These are phyloP conservation scores for Poeciliopsis presidionis DNA, from an alignment of 2,797 vertebrate species.

Conservation along the genomic window DNA sequence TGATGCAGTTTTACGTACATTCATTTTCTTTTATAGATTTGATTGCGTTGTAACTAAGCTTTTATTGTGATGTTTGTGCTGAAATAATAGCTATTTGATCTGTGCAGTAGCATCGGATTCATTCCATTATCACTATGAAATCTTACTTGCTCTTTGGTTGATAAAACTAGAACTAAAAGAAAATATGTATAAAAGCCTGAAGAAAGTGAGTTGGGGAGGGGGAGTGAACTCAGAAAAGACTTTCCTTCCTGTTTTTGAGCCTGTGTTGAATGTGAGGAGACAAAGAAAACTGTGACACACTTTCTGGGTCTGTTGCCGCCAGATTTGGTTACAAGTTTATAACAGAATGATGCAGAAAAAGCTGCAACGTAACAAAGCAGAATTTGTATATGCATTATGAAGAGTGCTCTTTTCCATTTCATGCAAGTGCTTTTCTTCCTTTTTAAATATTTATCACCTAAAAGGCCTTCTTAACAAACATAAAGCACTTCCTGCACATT, in stretches of 20 bases:
- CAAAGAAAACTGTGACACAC: conserved; percentile 73
- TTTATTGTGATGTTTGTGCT: background rate
- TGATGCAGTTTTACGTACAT: background rate
- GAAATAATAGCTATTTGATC: background rate
- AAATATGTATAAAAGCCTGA: background rate
- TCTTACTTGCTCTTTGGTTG: background rate
- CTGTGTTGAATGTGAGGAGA: conserved; percentile 49
- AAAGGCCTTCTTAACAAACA: conserved; percentile 45
- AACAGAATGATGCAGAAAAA: background rate
- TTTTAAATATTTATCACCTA: conserved; percentile 66
- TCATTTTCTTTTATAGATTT: background rate
- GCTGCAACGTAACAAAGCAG: background rate
- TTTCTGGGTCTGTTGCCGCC: conserved; percentile 49
- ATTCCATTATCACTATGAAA: background rate
- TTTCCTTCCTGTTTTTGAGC: conserved; percentile 61
- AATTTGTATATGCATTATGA: background rate
- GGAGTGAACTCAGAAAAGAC: conserved; percentile 22
- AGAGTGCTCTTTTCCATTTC: background rate
- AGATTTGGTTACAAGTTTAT: conserved; percentile 23
- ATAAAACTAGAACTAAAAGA: background rate
- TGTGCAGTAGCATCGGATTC: background rate
- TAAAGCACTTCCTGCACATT: background rate
- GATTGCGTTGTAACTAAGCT: background rate
- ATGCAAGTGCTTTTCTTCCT: conserved; percentile 34
- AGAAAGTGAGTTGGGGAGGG: conserved; percentile 7